Percentiles rank a stretch among this genome's conserved stretches.
These are phyloP conservation scores for Leptatherina wallacei DNA, from an alignment of 2,797 vertebrate species.

Conservation along the genomic window DNA sequence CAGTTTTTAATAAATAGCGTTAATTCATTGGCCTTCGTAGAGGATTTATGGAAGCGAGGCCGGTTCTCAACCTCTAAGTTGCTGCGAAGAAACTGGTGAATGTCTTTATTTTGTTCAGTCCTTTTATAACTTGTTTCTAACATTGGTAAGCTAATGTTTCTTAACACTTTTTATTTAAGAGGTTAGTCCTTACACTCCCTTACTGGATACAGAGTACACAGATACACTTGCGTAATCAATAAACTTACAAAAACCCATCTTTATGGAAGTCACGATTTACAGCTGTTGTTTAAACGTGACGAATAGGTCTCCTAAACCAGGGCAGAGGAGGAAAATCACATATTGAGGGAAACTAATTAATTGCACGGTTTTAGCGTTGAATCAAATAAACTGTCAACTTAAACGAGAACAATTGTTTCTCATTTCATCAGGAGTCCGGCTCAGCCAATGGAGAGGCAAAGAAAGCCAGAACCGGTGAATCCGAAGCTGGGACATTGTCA, in stretches of 20 bases:
- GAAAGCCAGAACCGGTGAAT: slow-evolving; percentile 74
- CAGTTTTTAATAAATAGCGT: not conserved
- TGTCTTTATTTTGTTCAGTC: not conserved
- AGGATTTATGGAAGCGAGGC: not conserved
- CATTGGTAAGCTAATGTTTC: not conserved
- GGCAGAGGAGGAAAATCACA: not conserved
- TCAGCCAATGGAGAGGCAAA: slow-evolving; percentile 77
- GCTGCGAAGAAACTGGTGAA: not conserved
- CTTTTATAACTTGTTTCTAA: not conserved
- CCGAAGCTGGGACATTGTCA: slow-evolving; percentile 44
- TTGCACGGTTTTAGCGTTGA: not conserved
- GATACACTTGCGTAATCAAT: not conserved
- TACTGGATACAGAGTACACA: not conserved
- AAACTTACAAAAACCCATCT: not conserved
- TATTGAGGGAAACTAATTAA: not conserved
- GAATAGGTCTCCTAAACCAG: not conserved
- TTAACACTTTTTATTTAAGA: not conserved
- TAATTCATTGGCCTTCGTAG: rapidly evolving
- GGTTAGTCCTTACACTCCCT: not conserved
- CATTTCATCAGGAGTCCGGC: slow-evolving; percentile 62
- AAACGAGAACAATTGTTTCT: not conserved
- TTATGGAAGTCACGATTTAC: not conserved
- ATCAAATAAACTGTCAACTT: not conserved
- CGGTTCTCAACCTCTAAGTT: not conserved
- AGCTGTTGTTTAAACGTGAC: not conserved